Percentiles rank a stretch among this genome's conserved stretches.
These are phyloP conservation scores for Pangasius sanitwongsei DNA, from an alignment of 2,797 vertebrate species.

Conservation along the genomic window DNA sequence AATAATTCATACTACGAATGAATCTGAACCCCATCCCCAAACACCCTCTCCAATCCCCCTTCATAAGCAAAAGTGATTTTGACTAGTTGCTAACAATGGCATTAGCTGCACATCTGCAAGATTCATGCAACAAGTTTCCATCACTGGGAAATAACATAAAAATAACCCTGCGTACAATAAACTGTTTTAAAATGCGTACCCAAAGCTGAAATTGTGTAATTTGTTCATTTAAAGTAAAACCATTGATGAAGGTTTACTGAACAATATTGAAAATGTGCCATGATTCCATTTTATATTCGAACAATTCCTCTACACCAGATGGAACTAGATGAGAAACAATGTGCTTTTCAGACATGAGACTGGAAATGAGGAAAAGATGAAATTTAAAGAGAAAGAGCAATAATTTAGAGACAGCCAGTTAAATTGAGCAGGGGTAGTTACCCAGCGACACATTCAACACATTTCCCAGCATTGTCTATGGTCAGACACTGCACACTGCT, in stretches of 20 bases:
- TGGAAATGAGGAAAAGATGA: neutral
- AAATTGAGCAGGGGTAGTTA: constrained; percentile 33
- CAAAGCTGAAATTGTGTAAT: neutral
- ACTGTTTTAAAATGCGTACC: neutral
- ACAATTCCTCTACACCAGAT: neutral
- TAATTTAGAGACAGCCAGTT: constrained; percentile 9
- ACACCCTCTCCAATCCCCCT: too few relatives aligned
- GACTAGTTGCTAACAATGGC: too few relatives aligned
- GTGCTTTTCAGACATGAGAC: neutral
- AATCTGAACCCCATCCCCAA: too few relatives aligned
- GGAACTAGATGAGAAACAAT: neutral
- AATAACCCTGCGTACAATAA: too few relatives aligned
- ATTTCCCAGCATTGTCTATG: neutral
- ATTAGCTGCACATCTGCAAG: too few relatives aligned
- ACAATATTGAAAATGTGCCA: neutral
- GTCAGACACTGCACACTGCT: constrained; percentile 1
- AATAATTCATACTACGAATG: too few relatives aligned
- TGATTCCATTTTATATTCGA: neutral
- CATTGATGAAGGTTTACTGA: neutral
- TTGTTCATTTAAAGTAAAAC: neutral
- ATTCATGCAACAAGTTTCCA: too few relatives aligned
- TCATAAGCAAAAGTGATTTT: too few relatives aligned
- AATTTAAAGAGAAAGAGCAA: neutral
- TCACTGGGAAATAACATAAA: too few relatives aligned
- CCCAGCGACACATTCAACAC: constrained; percentile 37